Conservation (phyloP, 2,797 vertebrate genomes). For the Bovichtus diacanthus region DNA sequence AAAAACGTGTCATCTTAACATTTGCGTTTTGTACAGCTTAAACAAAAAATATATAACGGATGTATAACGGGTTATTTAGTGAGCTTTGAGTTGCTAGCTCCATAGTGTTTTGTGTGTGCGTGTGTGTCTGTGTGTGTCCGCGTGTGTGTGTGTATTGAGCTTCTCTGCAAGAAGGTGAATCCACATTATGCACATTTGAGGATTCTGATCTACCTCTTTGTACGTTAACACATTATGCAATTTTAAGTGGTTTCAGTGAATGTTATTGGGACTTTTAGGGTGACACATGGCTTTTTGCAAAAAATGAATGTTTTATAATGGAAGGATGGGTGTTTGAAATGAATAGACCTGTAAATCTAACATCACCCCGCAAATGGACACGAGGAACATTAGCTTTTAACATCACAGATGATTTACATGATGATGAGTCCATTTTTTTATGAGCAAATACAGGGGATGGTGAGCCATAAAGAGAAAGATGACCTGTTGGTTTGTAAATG, state of each 20-base stretch:
- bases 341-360: constrained; percentile 23
- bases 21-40: background rate
- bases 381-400: constrained; percentile 65
- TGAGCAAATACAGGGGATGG: constrained; percentile 38
- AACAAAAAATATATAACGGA: background rate
- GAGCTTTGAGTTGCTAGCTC: background rate
- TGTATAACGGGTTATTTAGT: background rate
- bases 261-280: constrained; percentile 8
- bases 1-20: background rate
- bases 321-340: constrained; percentile 35
- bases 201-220: background rate
- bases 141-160: background rate
- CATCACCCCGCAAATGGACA: constrained; percentile 50
- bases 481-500: constrained; percentile 43
- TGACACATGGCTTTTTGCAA: constrained; percentile 25
- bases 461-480: constrained; percentile 51
- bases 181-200: background rate
- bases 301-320: constrained; percentile 41
- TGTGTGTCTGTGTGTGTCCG: too few species aligned
- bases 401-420: constrained; percentile 55
- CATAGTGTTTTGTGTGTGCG: background rate
- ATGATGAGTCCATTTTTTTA: constrained; percentile 49
- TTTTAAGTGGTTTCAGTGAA: constrained; percentile 21
- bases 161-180: background rate
- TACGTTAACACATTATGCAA: constrained; percentile 17